Base-by-base conservation (phyloP, 2,888 invertebrate genomes). In the Meiosimyza platycephala region DNA sequence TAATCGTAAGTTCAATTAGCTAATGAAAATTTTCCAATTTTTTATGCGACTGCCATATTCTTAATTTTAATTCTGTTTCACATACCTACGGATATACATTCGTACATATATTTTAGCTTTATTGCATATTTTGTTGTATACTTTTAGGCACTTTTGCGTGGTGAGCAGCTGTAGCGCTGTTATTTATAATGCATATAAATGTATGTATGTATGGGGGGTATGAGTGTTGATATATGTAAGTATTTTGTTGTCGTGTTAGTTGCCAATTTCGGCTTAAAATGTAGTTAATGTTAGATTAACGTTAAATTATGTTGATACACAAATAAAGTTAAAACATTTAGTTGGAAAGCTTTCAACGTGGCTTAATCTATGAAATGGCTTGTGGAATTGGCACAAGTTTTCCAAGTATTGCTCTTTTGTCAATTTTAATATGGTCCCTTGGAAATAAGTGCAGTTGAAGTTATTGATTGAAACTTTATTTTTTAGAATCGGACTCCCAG, bases 21-120 rank as follows among this genome's bases (percentile, higher is more conserved):
- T 84, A 84, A 84, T 84, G 85, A 85, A 84, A 80, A 80, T 78
- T 84, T 81, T 83, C 81, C 80, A 83, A 82, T 82, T 82, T 80
- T 57, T 47, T 33, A 18, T 47, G 65, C 62, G 62, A n/a, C 55
- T 15, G 16, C 55, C 12, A 57, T 57, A 57, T 12, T 22, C 15
- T 28, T 57, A 6, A 11, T 16, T 15, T 13, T 18, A 3, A n/a
- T 18, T 3, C 57, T 12, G 6, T 12, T 12, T 7, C 6, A 57
- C 57, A 18, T 12, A 57, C 22, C 16, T 7, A 57, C 22, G 40
- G n/a, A 60, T 13, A 28, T 40, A 59, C 15, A 22, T n/a, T n/a
- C n/a, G n/a, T 18, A 28, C 57, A 15, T 57, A 13, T 28, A 12
- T 7, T 11, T 40, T 11, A n/a, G 40, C 33, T 16, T 62, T 11